Evolutionary conservation across 1,140 invertebrate species (phyloP).

Genomic region (Archivesica marissinica): DNA sequence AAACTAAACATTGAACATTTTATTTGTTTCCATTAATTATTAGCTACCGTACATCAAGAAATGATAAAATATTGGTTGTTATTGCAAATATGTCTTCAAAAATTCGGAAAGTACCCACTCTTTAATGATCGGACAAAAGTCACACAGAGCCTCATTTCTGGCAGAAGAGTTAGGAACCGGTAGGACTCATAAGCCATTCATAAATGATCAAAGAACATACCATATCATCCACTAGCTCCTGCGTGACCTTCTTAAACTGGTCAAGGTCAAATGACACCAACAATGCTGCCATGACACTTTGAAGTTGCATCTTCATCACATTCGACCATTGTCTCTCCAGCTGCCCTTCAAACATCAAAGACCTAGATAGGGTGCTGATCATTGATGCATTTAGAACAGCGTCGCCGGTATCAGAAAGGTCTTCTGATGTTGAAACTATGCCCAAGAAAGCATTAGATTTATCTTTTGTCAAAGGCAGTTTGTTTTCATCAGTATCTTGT

Average conservation of each 20-base stretch:
- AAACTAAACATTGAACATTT: too few relatives aligned
- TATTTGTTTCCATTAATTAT: too few relatives aligned
- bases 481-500: too few relatives aligned
- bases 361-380: background rate
- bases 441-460: too few relatives aligned
- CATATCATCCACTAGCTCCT: conserved; percentile 33
- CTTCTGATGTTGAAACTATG: background rate
- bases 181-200: too few relatives aligned
- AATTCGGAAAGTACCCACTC: background rate
- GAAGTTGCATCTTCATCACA: conserved; percentile 21
- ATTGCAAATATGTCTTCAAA: background rate
- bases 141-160: background rate
- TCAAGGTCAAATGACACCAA: conserved; percentile 37
- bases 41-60: too few relatives aligned
- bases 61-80: too few relatives aligned
- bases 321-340: background rate
- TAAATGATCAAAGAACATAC: too few relatives aligned
- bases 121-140: background rate
- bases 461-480: too few relatives aligned
- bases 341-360: conserved; percentile 37
- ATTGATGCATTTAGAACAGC: background rate
- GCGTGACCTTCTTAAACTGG: conserved; percentile 15
- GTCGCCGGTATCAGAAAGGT: background rate
- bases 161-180: too few relatives aligned
- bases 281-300: conserved; percentile 45